Conservation (phyloP, 2,888 invertebrate species). For the Callyntrura guangdongensis region DNA sequence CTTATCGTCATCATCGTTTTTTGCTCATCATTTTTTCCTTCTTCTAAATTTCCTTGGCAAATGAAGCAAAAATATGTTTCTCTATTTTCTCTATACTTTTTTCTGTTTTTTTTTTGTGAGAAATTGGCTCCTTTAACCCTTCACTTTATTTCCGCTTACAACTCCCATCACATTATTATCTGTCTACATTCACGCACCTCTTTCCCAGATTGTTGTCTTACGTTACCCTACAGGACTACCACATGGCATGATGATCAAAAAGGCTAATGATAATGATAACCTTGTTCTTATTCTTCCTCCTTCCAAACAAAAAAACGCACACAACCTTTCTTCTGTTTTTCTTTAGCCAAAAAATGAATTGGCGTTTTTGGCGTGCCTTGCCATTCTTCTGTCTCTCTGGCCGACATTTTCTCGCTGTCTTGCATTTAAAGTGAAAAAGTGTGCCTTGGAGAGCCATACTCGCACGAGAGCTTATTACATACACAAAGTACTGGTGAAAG, state of each 20-base stretch:
- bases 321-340: too few relatives aligned
- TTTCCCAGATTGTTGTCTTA: neutral
- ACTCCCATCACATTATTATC: constrained; percentile 52
- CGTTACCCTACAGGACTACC: neutral
- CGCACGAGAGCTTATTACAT: too few relatives aligned
- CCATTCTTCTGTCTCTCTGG: neutral
- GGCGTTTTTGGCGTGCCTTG: constrained; percentile 5
- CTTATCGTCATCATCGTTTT: too few relatives aligned
- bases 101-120: too few relatives aligned
- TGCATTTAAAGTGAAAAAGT: constrained; percentile 23
- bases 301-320: neutral
- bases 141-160: constrained; percentile 55
- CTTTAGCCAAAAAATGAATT: too few relatives aligned
- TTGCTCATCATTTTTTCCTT: too few relatives aligned
- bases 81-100: too few relatives aligned
- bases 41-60: too few relatives aligned
- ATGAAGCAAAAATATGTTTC: too few relatives aligned
- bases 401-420: neutral
- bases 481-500: neutral
- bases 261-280: constrained; percentile 41
- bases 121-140: constrained; percentile 53
- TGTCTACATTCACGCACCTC: too few relatives aligned
- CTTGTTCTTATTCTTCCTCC: neutral
- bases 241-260: too few relatives aligned
- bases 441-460: neutral